Evolutionary conservation across 1,140 invertebrate genomes (phyloP).

Genomic region (Hycleus cichorii): DNA sequence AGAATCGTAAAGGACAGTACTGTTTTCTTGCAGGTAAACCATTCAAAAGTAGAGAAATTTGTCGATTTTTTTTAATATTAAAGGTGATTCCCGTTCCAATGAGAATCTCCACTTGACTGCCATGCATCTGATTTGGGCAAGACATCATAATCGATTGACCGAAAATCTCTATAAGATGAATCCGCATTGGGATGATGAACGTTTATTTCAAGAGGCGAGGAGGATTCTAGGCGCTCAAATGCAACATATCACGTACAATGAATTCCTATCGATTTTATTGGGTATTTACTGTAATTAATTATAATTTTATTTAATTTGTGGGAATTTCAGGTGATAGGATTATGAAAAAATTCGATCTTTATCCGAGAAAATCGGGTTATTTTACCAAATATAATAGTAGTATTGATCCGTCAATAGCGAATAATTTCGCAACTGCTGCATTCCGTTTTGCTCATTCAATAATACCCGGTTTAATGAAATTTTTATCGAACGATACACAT

Average conservation of each 20-base stretch:
- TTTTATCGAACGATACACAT: constrained; percentile 50
- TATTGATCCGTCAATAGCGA: constrained; percentile 76
- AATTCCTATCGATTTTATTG: constrained; percentile 75
- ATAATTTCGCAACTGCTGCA: constrained; percentile 85
- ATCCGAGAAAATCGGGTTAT: constrained; percentile 50
- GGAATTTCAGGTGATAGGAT: constrained; percentile 46
- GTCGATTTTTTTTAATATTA: constrained; percentile 14
- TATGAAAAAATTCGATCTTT: constrained; percentile 52
- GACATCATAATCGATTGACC: constrained; percentile 80
- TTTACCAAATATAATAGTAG: constrained; percentile 61
- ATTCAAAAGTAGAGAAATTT: not conserved
- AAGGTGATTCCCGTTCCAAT: constrained; percentile 70
- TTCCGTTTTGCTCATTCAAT: constrained; percentile 89
- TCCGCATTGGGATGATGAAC: constrained; percentile 77
- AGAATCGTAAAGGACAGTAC: constrained; percentile 60
- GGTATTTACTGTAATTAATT: constrained; percentile 43
- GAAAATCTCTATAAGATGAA: constrained; percentile 56
- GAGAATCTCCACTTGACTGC: constrained; percentile 76
- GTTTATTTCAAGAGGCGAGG: constrained; percentile 69
- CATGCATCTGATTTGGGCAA: constrained; percentile 70
- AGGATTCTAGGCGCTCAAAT: constrained; percentile 75
- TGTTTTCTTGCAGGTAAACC: constrained; percentile 62
- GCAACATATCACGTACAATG: constrained; percentile 83
- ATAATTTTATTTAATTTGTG: not conserved
- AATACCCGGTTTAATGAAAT: constrained; percentile 63